phyloP scores from a whole-genome alignment of 2,888 invertebrate genomes.

The Clanis bilineata region DNA sequence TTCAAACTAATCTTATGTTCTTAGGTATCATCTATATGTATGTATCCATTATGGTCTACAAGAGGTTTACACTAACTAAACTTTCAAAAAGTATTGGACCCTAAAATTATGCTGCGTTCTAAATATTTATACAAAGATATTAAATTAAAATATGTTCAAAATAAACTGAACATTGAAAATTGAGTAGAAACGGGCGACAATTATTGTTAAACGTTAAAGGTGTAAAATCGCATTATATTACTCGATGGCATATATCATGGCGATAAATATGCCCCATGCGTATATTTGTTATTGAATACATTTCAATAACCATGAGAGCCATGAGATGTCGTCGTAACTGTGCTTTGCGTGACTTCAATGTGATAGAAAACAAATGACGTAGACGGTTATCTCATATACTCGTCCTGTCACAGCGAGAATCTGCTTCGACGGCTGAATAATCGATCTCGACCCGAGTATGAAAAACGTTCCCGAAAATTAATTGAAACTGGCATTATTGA shows the following conservation, averaged over 20 bases:
- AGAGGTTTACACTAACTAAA: not conserved
- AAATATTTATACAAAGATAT: not conserved
- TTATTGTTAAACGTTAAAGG: not conserved
- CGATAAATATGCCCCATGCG: not conserved
- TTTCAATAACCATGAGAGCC: no score
- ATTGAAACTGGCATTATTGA: no score
- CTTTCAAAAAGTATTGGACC: not conserved
- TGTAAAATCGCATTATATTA: not conserved
- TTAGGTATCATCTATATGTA: not conserved
- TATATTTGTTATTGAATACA: not conserved
- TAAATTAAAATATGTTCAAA: not conserved
- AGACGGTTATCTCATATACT: not conserved
- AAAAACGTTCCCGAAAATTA: no score
- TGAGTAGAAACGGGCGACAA: not conserved
- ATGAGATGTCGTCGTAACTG: not conserved
- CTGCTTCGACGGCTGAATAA: not conserved
- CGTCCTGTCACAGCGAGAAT: not conserved
- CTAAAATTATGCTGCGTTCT: not conserved
- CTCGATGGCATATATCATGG: not conserved
- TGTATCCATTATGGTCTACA: no score
- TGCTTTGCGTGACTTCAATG: not conserved
- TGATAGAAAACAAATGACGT: not conserved
- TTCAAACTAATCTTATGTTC: not conserved
- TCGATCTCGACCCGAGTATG: no score
- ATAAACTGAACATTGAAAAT: not conserved